A percentile compares a stretch with the other conserved stretches of the same genome.
phyloP scores from a whole-genome alignment of 2,113 vertebrate genomes.

The Myotis yumanensis region DNA sequence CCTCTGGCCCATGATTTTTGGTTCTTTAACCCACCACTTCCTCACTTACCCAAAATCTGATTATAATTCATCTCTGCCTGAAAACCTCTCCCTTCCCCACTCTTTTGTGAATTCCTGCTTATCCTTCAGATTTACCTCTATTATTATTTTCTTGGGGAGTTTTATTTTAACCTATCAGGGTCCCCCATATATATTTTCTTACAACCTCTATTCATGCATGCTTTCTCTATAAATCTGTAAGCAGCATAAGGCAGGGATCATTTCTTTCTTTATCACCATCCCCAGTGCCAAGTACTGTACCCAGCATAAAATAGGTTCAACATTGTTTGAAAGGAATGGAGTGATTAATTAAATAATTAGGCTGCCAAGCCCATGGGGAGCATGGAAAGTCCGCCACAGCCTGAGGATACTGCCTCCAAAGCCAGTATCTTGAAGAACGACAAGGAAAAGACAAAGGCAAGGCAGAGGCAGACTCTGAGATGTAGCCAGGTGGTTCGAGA shows the following conservation, averaged over 20 bases:
- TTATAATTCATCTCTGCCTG: not conserved
- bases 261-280: not conserved
- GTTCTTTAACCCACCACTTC: not conserved
- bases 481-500: not conserved
- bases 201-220: not conserved
- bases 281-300: not conserved
- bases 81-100: not conserved
- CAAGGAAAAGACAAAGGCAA: not conserved
- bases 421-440: not conserved
- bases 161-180: not conserved
- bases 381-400: not conserved
- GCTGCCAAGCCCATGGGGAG: not conserved
- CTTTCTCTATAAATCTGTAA: not conserved
- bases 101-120: not conserved
- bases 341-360: conserved; percentile 24
- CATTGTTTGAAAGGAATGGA: not conserved
- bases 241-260: not conserved
- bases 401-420: not conserved
- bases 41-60: not conserved
- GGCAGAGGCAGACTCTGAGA: not conserved
- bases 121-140: not conserved
- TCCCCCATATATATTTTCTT: not conserved
- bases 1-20: not conserved
- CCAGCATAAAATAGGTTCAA: not conserved
- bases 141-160: not conserved